Percentiles rank a stretch among this genome's conserved stretches.
Conservation (phyloP, 92 coral and sea anemone genomes). For the Epizoanthus scotinus region DNA sequence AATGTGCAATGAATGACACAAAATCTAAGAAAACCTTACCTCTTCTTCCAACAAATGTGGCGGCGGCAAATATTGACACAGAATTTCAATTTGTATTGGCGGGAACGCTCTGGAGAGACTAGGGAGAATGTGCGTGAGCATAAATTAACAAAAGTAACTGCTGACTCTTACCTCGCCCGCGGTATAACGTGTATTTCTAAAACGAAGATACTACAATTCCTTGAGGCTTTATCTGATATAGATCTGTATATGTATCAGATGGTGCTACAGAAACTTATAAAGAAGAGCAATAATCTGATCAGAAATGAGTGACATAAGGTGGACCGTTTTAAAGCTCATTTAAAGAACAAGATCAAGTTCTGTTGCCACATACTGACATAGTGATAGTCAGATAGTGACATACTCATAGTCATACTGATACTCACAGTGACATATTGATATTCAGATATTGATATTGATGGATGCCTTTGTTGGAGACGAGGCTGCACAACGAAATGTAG, state of each 20-base stretch:
- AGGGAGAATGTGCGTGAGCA: not conserved
- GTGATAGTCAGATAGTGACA: too few species aligned
- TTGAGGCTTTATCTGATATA: too few species aligned
- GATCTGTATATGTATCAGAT: not conserved
- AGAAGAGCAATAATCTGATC: not conserved
- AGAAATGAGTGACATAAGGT: not conserved
- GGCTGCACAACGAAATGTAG: slow-evolving; percentile 32
- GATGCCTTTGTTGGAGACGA: slow-evolving; percentile 38
- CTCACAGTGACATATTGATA: too few species aligned
- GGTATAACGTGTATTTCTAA: not conserved
- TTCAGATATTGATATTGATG: too few species aligned
- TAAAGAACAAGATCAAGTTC: too few species aligned
- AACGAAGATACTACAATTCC: too few species aligned
- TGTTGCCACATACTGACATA: too few species aligned
- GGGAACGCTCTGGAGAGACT: slow-evolving; percentile 16
- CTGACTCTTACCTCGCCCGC: not conserved
- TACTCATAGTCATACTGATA: too few species aligned
- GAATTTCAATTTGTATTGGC: slow-evolving; percentile 29
- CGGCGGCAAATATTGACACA: not conserved
- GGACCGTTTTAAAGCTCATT: not conserved
- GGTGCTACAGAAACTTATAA: not conserved
- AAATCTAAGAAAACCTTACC: not conserved
- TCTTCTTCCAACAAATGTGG: not conserved
- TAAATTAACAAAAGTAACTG: not conserved
- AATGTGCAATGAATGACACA: too few species aligned